Evolutionary conservation across 1,140 invertebrate species (phyloP), one percentile per base, ranked within the genome.

Genomic region (Trichoplusia ni): DNA sequence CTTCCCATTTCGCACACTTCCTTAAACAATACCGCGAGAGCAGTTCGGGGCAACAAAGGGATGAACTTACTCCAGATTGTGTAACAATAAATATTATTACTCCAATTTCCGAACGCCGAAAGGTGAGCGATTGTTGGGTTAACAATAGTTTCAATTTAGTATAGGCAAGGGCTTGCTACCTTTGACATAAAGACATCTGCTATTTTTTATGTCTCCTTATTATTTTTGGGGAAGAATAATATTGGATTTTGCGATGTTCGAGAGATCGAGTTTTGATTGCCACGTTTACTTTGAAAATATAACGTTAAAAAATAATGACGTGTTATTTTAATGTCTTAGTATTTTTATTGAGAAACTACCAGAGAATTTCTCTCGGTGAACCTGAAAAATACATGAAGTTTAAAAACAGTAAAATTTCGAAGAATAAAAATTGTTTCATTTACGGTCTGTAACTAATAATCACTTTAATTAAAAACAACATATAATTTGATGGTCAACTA

Each of bases 1-100:
- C 62, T 42, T 33, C 23, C 29, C 47, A 71, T 81, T 87, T 86
- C 76, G 85, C 85, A 87, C 78, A 86, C 83, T 85, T 88, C 85
- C 82, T 84, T 58, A 75, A 75, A 82, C 77, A 81, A 82, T 75
- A 73, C 8, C 9, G 7, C 14, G 38, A 29, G 38, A 40, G 18
- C 25, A 25, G 33, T 9, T 23, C 19, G 23, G 23, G 54, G 42
- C 31, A 58, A 58, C 54, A 58, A 58, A 58, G 21, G 54, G 54
- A 81, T 67, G 79, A 74, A 64, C 64, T 65, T 81, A 78, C 79
- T 80, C 83, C 71, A 82, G 81, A 88, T 88, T 77, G 71, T 64
- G 79, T 79, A 77, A 81, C 78, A 51, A 64, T 67, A 51, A 54
- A 56, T 79, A 79, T 81, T 83, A 79, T 83, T 82, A 78, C 68